Base-by-base conservation (phyloP, 2,888 invertebrate genomes). In the Orchesella flavescens region DNA sequence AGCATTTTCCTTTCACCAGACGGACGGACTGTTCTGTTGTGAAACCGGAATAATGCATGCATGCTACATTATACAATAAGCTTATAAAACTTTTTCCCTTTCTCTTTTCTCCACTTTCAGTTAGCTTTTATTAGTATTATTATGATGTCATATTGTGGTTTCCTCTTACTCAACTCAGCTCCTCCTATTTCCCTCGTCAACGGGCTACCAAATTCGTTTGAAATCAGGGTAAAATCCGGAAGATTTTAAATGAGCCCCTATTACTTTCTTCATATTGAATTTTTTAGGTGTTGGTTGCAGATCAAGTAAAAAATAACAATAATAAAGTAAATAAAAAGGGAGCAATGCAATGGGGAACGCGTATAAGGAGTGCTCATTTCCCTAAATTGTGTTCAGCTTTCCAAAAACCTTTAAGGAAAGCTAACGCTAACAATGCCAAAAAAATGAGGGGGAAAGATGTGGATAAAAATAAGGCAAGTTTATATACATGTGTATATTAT, bases 141-240 rank as follows among this genome's bases (percentile, higher is more conserved):
- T 55, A 71, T 55, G 34, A 34, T 55, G 34, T 71, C 71, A 71
- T 71, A 71, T 71, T 71, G 71, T 71, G 71, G 71, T 34, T 71
- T 71, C n/a, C 65, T 65, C 65, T 9, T 15, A 49, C 49, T 49
- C 49, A 49, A 49, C 12, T n/a, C n/a, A 49, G 49, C n/a, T 24
- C 13, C 61, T 5, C 24, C 10, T 61, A 23, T 23, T 24, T 57
- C 19, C 19, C 19, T 19, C 59, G 13, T 55, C 57, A 57, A 10
- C 19, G 19, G 19, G 57, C 61, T 61, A 61, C 34, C 2, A 7
- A 34, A 34, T 34, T 34, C 34, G 3, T 34, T 7, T 53, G 10
- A 53, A 53, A 24, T 24, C 10, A 24, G n/a, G n/a, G 53, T 2
- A 10, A 53, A 53, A 53, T 1, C 10, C 46, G n/a, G 7, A 34